phyloP scores from a whole-genome alignment of 1,140 invertebrate genomes.

The Eulimnadia texana region DNA sequence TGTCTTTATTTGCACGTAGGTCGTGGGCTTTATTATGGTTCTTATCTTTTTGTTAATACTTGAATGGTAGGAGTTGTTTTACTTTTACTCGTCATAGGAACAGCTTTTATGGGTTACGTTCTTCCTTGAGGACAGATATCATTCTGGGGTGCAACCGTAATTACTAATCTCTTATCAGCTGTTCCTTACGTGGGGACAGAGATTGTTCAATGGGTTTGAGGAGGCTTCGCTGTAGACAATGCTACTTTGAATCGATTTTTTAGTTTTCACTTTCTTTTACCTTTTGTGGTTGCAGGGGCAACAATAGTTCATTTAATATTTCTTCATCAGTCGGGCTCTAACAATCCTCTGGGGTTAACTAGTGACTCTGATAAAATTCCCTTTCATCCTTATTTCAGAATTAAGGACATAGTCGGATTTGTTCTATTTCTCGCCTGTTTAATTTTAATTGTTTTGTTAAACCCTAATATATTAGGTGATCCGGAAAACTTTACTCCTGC shows the following conservation, averaged over 20 bases:
- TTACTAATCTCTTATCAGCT: conserved; percentile 51
- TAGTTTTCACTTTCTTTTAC: conserved; percentile 50
- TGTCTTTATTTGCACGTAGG: conserved; percentile 26
- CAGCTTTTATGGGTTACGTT: conserved; percentile 52
- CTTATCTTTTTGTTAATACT: conserved; percentile 28
- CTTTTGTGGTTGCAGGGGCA: conserved; percentile 44
- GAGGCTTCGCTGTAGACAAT: conserved; percentile 50
- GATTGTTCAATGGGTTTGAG: conserved; percentile 48
- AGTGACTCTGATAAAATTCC: conserved; percentile 44
- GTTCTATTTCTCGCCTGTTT: conserved; percentile 35
- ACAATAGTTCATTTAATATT: conserved; percentile 43
- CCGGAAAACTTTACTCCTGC: conserved; percentile 52
- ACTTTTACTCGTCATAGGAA: conserved; percentile 43
- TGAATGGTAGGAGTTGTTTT: conserved; percentile 41
- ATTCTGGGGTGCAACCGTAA: conserved; percentile 53
- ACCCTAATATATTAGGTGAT: conserved; percentile 44
- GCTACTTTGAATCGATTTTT: conserved; percentile 52
- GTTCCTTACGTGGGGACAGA: conserved; percentile 43
- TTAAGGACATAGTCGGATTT: conserved; percentile 42
- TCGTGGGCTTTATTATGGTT: conserved; percentile 26
- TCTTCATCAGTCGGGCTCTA: conserved; percentile 42
- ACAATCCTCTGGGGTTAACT: conserved; percentile 41
- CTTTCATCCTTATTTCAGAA: conserved; percentile 39
- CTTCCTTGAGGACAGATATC: conserved; percentile 55
- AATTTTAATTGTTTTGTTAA: conserved; percentile 26